Base-by-base conservation (phyloP, 1,140 invertebrate genomes). In the Pseudomyrmex dendroicus region DNA sequence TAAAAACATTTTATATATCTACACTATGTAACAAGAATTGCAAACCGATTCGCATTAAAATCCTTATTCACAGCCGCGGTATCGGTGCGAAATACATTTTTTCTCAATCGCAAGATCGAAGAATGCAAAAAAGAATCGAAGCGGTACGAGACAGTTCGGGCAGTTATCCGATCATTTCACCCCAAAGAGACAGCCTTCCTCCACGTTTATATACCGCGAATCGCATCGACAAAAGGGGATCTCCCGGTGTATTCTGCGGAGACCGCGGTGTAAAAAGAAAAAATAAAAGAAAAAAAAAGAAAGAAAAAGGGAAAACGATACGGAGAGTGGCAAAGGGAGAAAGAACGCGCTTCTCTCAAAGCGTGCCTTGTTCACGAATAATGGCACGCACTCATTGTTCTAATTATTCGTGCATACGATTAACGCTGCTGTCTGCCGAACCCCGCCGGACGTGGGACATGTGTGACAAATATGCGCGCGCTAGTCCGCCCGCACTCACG, bases 331-430 rank as follows among this genome's bases (percentile, higher is more conserved):
- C 64, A 72, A 70, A 48, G 62, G 76, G 59, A 86, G 52, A 78
- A 54, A 63, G 66, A 73, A 73, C 74, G 73, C 74, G 73, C 25
- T 88, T 91, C 92, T 91, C 91, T 94, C 92, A 93, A 92, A 90
- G 87, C 82, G 52, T 59, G 87, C 88, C 90, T 91, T 92, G 90
- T 93, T 91, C 89, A 86, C 89, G 88, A 91, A 94, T 93, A 94
- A 94, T 93, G 90, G 83, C 91, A 91, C 90, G 87, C 83, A 91
- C 86, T 93, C 91, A 94, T 94, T 94, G 94, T 94, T 94, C 93
- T 94, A 93, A 94, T 94, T 89, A 89, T 89, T 93, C 92, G 90
- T 92, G 93, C 94, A 94, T 94, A 92, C 92, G 91, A 94, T 94
- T 94, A 94, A 94, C 92, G 91, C 76, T 82, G 73, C 86, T 90